phyloP scores from a whole-genome alignment of 1,140 invertebrate species.

The Eurosta solidaginis region DNA sequence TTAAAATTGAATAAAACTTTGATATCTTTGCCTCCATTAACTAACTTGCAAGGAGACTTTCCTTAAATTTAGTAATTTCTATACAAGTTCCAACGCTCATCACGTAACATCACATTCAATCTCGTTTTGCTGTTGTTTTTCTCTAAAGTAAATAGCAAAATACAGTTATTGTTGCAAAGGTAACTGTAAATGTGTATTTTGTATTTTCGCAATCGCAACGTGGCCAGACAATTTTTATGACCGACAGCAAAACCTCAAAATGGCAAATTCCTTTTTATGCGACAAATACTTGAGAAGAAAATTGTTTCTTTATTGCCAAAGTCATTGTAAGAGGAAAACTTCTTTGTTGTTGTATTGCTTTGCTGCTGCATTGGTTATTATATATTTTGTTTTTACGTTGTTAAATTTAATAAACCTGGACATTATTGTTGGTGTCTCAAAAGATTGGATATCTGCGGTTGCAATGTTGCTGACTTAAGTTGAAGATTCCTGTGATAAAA shows the following conservation, averaged over 20 bases:
- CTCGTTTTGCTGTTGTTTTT: neutral
- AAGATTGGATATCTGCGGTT: neutral
- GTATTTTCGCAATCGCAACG: neutral
- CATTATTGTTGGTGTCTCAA: neutral
- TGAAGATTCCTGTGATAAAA: no score
- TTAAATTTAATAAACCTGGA: neutral
- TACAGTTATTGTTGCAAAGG: neutral
- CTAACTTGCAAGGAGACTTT: neutral
- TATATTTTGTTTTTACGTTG: neutral
- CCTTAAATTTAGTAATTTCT: neutral
- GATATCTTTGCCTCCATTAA: neutral
- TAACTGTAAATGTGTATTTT: no score
- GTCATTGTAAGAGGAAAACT: neutral
- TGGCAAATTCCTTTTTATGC: slow-evolving; percentile 7
- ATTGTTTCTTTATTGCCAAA: slow-evolving; percentile 11
- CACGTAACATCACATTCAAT: neutral
- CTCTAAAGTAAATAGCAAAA: neutral
- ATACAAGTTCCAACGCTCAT: neutral
- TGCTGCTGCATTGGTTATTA: neutral
- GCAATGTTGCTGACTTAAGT: neutral
- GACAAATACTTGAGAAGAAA: neutral
- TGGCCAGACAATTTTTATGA: slow-evolving; percentile 32
- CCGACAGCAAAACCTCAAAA: slow-evolving; percentile 11
- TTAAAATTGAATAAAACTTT: neutral
- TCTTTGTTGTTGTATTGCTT: neutral